Evolutionary conservation across 1,140 invertebrate species (phyloP), one percentile per base, ranked within the genome.

Genomic region (Drosophila pachea): DNA sequence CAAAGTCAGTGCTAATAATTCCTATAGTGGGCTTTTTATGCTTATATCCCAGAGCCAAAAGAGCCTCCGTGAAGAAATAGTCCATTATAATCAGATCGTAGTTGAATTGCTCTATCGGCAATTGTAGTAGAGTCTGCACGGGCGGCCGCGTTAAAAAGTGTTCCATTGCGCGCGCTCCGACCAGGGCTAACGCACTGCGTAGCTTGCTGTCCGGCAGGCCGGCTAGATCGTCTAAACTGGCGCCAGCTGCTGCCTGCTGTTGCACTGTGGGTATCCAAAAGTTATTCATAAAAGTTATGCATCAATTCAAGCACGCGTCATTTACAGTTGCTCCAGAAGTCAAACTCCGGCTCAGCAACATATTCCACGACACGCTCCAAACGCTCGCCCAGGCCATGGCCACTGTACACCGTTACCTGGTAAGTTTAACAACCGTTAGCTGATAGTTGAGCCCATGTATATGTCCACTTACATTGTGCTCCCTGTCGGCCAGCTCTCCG

Each of bases 21-120:
- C 88, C 70, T 12, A 91, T 78, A 2, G 89, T 73, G 8, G 90
- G 90, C 14, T 79, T 89, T 14, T 90, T 79, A 45, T 89, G 90
- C 35, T 86, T 68, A 29, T 90, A 61, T 4, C 88, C 86, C 32
- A 91, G 54, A 7, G 88, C 88, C 11, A 88, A 55, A n/a, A 90
- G 52, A 4, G 89, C 89, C 40, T 91, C 90, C 16, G 90, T 90
- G 40, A 89, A 82, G 40, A 91, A 91, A 29, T 87, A 73, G 43
- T 91, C 90, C 4, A 90, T 55, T 22, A 91, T 79, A 2, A 91
- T 88, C 1, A 91, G 55, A 76, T 91, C 91, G 59, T 87, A 91
- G 29, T 89, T 88, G 60, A 91, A 88, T 5, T 88, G 70, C 5
- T 66, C 60, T 5, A 53, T 50, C 2, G 73, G 52, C 6, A 68